Percentiles rank a stretch among this genome's conserved stretches.
Conservation (phyloP, 2,888 invertebrate species). For the Idaea biselata region DNA sequence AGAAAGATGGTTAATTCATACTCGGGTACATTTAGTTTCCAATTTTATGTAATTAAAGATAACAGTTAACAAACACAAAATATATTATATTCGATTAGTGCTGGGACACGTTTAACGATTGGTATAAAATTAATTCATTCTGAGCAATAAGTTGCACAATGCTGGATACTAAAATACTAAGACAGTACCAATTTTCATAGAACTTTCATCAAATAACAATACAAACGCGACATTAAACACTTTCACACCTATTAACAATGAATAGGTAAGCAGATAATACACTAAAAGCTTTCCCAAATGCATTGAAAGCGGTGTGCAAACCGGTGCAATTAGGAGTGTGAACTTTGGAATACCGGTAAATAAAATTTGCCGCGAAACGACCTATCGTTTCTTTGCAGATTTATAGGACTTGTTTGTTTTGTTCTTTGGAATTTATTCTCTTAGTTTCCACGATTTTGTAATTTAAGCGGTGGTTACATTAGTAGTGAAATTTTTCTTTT, state of each 20-base stretch:
- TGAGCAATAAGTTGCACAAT: neutral
- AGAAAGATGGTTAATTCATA: neutral
- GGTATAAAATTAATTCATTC: neutral
- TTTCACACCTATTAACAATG: neutral
- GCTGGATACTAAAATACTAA: neutral
- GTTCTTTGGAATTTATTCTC: too few species aligned
- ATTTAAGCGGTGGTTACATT: too few species aligned
- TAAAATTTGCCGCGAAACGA: neutral
- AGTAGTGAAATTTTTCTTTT: too few species aligned
- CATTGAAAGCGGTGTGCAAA: constrained; percentile 10
- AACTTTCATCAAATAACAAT: neutral
- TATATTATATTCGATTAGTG: neutral
- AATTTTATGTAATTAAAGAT: too few species aligned
- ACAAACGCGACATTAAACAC: neutral
- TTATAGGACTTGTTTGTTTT: too few species aligned
- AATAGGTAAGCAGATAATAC: neutral
- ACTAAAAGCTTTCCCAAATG: neutral
- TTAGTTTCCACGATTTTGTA: too few species aligned
- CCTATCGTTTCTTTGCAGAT: too few species aligned
- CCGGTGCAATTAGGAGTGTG: neutral
- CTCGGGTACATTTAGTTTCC: neutral
- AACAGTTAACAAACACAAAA: neutral
- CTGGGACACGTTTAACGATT: neutral
- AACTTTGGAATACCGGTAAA: neutral
- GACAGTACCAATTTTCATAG: neutral